A percentile compares a stretch with the other conserved stretches of the same genome.
These are phyloP conservation scores for Drosophila nebulosa DNA, from an alignment of 1,140 invertebrate species.

Conservation along the genomic window DNA sequence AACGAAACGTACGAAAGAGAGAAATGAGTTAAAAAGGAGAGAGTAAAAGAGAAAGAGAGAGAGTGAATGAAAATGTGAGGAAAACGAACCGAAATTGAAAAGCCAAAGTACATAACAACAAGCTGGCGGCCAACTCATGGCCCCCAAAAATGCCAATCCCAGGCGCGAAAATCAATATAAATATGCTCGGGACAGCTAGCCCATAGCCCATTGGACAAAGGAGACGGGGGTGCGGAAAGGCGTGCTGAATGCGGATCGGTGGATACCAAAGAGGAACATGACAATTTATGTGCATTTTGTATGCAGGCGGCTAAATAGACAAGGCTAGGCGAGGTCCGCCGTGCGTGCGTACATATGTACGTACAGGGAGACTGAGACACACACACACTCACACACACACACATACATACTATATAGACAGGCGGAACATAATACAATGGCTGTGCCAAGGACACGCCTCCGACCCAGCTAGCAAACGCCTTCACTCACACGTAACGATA, in stretches of 20 bases:
- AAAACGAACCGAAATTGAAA: conserved; percentile 73
- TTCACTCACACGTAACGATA: conserved; percentile 54
- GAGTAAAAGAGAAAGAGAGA: background rate
- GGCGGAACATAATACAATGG: conserved; percentile 40
- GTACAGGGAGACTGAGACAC: background rate
- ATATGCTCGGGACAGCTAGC: conserved; percentile 55
- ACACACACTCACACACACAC: no score
- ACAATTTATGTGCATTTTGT: conserved; percentile 77
- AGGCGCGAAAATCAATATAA: conserved; percentile 78
- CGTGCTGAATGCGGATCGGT: background rate
- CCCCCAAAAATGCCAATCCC: conserved; percentile 51
- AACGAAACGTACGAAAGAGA: background rate
- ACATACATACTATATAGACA: conserved; percentile 1
- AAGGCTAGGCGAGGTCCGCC: conserved; percentile 47
- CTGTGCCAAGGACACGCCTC: conserved; percentile 64
- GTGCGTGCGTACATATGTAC: conserved; percentile 11
- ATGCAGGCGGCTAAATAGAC: conserved; percentile 75
- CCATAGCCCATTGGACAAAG: background rate
- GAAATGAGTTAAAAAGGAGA: conserved; percentile 1
- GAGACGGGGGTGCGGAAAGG: background rate
- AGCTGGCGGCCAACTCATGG: conserved; percentile 47
- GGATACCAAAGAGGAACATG: conserved; percentile 41
- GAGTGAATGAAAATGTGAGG: conserved; percentile 3
- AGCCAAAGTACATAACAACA: conserved; percentile 77
- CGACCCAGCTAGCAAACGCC: background rate